Percentiles rank a stretch among this genome's conserved stretches.
phyloP scores from a whole-genome alignment of 2,888 invertebrate genomes.

The Rhorus exstirpatorius region DNA sequence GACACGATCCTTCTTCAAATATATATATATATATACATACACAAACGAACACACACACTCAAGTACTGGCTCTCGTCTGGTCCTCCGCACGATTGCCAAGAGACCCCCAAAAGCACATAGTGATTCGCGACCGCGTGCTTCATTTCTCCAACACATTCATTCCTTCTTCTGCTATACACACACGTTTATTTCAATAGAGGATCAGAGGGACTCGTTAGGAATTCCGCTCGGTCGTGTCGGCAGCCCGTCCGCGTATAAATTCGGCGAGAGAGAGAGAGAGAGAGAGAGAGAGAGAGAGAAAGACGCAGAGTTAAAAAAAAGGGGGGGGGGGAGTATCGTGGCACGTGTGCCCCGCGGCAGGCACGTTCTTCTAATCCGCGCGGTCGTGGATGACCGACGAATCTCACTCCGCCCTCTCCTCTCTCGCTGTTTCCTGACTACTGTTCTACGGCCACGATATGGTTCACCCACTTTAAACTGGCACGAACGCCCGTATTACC shows the following conservation, averaged over 20 bases:
- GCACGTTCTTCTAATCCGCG: constrained; percentile 81
- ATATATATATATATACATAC: constrained; percentile 1
- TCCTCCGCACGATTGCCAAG: constrained; percentile 35
- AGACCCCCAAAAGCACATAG: background rate
- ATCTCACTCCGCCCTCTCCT: constrained; percentile 47
- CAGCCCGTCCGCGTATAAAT: constrained; percentile 80
- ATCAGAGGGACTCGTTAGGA: constrained; percentile 80
- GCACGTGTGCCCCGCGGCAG: constrained; percentile 78
- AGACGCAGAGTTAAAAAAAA: too few relatives aligned
- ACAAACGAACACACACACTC: background rate
- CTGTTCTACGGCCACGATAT: constrained; percentile 10
- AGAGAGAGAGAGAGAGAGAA: constrained; percentile 17
- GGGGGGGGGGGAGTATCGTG: constrained; percentile 63
- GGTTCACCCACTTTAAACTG: constrained; percentile 54
- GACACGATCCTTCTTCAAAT: constrained; percentile 14
- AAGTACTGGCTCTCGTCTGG: constrained; percentile 13
- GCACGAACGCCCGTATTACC: background rate
- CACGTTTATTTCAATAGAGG: constrained; percentile 8
- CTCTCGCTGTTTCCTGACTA: constrained; percentile 54
- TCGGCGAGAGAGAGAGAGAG: constrained; percentile 71
- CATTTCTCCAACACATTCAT: constrained; percentile 18
- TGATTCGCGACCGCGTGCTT: constrained; percentile 17
- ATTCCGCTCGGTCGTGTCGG: constrained; percentile 77
- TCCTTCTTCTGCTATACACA: background rate
- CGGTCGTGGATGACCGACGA: constrained; percentile 72